Evolutionary conservation across 1,140 invertebrate species (phyloP).

Genomic region (Epicauta chinensis): DNA sequence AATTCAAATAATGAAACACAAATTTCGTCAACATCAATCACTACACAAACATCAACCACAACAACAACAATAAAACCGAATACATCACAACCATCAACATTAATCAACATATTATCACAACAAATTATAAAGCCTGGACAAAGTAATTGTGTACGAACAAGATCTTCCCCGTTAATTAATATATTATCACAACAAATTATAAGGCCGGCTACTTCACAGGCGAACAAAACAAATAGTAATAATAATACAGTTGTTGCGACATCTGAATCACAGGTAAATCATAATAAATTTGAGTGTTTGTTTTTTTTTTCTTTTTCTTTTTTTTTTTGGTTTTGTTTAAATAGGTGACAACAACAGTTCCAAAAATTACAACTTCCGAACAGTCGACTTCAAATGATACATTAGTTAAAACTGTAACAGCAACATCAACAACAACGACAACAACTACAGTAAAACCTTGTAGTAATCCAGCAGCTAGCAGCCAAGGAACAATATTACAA

Average conservation of each 20-base stretch:
- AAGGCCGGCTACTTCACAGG: conserved; percentile 22
- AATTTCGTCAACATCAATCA: conserved; percentile 24
- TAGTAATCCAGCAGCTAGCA: conserved; percentile 18
- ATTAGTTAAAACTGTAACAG: conserved; percentile 16
- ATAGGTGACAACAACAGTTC: neutral
- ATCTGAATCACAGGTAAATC: conserved; percentile 18
- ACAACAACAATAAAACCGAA: conserved; percentile 32
- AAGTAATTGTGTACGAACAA: conserved; percentile 19
- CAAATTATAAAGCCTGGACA: conserved; percentile 32
- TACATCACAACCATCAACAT: conserved; percentile 36
- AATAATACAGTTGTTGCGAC: conserved; percentile 3
- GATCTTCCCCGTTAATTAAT: conserved; percentile 33
- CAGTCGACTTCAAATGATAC: conserved; percentile 4
- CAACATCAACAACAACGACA: conserved; percentile 10
- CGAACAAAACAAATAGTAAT: conserved; percentile 1
- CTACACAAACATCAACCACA: conserved; percentile 23
- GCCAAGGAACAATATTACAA: conserved; percentile 37
- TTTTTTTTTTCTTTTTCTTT: neutral
- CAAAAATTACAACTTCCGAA: conserved; percentile 3
- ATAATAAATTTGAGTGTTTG: neutral
- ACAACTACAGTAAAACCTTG: conserved; percentile 8
- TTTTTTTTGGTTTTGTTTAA: neutral
- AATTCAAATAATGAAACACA: conserved; percentile 35
- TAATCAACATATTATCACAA: conserved; percentile 41
- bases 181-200: conserved; percentile 40